Evolutionary conservation across 2,797 vertebrate species (phyloP), one percentile per base, ranked within the genome.

Genomic region (Tauraco hartlaubi): DNA sequence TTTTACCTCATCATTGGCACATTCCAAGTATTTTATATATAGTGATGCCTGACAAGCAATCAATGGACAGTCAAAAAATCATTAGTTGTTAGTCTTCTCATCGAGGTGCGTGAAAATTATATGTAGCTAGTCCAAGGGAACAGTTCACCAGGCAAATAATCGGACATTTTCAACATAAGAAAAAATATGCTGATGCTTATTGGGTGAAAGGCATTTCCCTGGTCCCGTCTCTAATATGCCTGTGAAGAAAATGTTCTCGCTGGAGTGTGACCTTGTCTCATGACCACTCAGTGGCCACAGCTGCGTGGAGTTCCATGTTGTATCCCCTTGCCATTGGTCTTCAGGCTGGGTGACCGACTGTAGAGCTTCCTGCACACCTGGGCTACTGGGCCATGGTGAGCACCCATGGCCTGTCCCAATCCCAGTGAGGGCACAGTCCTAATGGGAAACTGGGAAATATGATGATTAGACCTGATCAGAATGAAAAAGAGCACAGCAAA

Each of bases 31-130:
- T 85, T 91, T 93, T 91, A 48, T 77, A 28, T n/a, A 44, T 17
- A 79, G 78, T 85, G 52, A 80, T 75, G 37, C 33, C 48, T 96
- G 95, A 85, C 71, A 88, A 69, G 59, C 66, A 92, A 59, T 67
- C 44, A 86, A 13, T 43, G 77, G 67, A 20, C 52, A 81, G 51
- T 37, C 37, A 74, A 71, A 79, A 93, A 79, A 79, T 37, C 77
- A 74, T 54, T 64, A 76, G 66, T 51, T 69, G 46, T 31, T 67
- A 81, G 67, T 43, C 66, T 92, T 94, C 37, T 63, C 19, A 29
- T 39, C 1, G 11, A 86, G 44, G 13, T 39, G 15, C 23, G 51
- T 17, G 64, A 64, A 77, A 94, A 77, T 74, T 37, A 15, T 33
- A 28, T 19, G 44, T n/a, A 90, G 28, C 22, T 90, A 62, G 33